phyloP scores from a whole-genome alignment of 2,888 invertebrate species.

The Eupsilia transversa region DNA sequence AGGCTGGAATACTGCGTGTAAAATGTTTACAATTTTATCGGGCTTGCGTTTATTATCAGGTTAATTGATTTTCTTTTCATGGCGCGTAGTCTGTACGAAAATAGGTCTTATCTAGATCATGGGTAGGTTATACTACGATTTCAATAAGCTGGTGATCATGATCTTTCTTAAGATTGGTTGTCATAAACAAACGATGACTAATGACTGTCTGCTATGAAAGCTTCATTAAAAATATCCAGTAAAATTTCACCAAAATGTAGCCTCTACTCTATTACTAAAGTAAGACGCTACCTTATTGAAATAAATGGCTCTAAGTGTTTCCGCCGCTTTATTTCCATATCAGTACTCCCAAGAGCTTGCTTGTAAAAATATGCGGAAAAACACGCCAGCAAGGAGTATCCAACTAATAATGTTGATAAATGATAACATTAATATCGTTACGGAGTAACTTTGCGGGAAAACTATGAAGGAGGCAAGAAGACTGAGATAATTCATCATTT shows the following conservation, averaged over 20 bases:
- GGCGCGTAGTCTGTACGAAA: background rate
- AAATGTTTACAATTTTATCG: background rate
- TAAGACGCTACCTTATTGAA: constrained; percentile 39
- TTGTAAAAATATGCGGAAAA: constrained; percentile 45
- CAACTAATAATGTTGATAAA: constrained; percentile 52
- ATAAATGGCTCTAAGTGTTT: constrained; percentile 48
- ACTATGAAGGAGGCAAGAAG: constrained; percentile 8
- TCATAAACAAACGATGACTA: background rate
- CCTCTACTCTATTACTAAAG: constrained; percentile 15
- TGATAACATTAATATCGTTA: constrained; percentile 47
- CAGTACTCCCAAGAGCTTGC: constrained; percentile 12
- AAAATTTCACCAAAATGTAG: background rate
- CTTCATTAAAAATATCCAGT: background rate
- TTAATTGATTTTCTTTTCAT: background rate
- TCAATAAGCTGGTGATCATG: background rate
- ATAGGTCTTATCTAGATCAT: background rate
- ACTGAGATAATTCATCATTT: constrained; percentile 24
- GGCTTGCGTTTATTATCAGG: background rate
- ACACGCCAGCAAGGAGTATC: constrained; percentile 3
- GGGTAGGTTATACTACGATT: no score
- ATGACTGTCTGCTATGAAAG: background rate
- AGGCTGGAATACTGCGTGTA: background rate
- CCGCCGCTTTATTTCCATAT: constrained; percentile 43
- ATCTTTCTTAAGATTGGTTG: background rate
- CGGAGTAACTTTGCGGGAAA: constrained; percentile 27